Evolutionary conservation across 2,113 vertebrate species (phyloP).

Genomic region (Mola mola): DNA sequence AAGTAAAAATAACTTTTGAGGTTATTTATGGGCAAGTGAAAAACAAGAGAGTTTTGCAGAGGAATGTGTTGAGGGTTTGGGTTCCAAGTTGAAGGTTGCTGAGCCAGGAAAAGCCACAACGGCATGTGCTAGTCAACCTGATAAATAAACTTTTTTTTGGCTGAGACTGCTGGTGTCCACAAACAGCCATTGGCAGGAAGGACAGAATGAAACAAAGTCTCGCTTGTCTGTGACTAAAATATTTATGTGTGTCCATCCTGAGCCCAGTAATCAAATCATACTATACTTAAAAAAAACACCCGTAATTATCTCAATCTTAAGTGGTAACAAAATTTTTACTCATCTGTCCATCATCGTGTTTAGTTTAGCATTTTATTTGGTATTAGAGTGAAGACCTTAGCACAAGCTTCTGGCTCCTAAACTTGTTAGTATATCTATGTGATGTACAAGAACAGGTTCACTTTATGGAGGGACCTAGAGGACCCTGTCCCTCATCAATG

Average conservation of each 20-base stretch:
- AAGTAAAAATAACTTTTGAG: constrained; percentile 9
- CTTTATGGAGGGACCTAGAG: no score
- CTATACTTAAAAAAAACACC: no score
- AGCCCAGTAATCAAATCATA: neutral
- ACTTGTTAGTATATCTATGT: no score
- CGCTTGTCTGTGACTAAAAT: constrained; percentile 1
- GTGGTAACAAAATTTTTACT: no score
- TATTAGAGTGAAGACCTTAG: no score
- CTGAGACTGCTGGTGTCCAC: constrained; percentile 4
- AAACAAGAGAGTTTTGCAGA: constrained; percentile 13
- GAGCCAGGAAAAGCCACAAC: constrained; percentile 52
- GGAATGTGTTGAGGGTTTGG: constrained; percentile 4
- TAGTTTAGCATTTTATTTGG: no score
- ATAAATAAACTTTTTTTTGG: constrained; percentile 40
- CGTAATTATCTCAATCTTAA: no score
- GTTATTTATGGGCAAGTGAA: constrained; percentile 21
- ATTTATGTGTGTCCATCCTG: neutral
- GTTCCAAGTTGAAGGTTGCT: constrained; percentile 39
- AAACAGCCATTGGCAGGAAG: neutral
- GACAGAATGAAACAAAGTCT: constrained; percentile 12
- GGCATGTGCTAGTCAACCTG: constrained; percentile 63
- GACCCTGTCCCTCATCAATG: no score
- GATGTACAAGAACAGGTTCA: no score
- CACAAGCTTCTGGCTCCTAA: no score
- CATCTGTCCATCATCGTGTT: no score